Evolutionary conservation across 2,888 invertebrate species (phyloP), one percentile per base, ranked within the genome.

Genomic region (Protonemura montana): DNA sequence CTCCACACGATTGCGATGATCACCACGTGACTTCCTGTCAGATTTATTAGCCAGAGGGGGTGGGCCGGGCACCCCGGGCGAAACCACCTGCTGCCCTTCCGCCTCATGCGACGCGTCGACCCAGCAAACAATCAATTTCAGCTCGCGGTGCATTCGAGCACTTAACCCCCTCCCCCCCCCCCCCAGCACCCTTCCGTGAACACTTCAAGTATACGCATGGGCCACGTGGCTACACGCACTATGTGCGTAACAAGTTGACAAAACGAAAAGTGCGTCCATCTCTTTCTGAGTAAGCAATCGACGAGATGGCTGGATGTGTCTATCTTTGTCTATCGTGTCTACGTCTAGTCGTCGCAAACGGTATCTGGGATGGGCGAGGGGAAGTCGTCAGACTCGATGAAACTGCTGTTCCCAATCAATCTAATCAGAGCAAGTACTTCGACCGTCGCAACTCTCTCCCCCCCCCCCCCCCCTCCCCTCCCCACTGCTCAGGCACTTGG

Each of bases 341-440:
- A 76, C 5, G 76, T 13, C 3, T 10, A 35, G 35, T 3, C 35
- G 35, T 35, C 35, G 35, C 80, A 25, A 28, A 42, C 27, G 59
- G 28, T 30, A 30, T 28, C 16, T 76, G 78, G 78, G 28, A 25
- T 77, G 42, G 76, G 78, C 30, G 30, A 82, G 85, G 84, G 85
- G 80, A 59, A 87, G 87, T 86, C 87, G 86, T 86, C 86, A 87
- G 85, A 81, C 87, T 82, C 87, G 87, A 86, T 87, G 86, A 86
- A 85, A 87, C 85, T 86, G 88, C 86, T 86, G 87, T 87, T 86
- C 88, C n/a, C 88, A 88, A 88, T 88, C 88, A 88, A 88, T 88
- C 88, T 88, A 88, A 88, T 88, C 88, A 88, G 59, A 59, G 21
- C 86, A 87, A 88, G 88, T 87, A 87, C 86, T 85, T 85, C 82